A percentile compares a stretch with the other conserved stretches of the same genome.
Evolutionary conservation across 2,888 invertebrate species (phyloP).

Genomic region (Lasioglossum leucozonium): DNA sequence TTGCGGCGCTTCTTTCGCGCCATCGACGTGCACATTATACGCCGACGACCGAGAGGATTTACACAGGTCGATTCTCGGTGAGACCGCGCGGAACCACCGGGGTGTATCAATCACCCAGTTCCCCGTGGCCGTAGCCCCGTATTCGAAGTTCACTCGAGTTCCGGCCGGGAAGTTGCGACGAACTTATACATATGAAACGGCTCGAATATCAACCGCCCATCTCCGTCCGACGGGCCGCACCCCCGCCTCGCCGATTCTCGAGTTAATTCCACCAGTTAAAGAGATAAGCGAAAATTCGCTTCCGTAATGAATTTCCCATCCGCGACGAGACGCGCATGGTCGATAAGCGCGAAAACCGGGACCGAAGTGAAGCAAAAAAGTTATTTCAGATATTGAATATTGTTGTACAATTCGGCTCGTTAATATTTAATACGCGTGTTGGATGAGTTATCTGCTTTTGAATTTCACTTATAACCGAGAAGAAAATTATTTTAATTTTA

Average conservation of each 20-base stretch:
- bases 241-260: slow-evolving; percentile 3
- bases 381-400: too few relatives aligned
- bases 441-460: too few relatives aligned
- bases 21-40: slow-evolving; percentile 23
- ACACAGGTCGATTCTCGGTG: slow-evolving; percentile 31
- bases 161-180: slow-evolving; percentile 37
- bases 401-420: too few relatives aligned
- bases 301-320: slow-evolving; percentile 32
- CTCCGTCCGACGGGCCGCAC: background rate
- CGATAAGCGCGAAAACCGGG: too few relatives aligned
- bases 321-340: background rate
- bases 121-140: slow-evolving; percentile 12
- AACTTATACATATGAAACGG: slow-evolving; percentile 64
- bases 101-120: slow-evolving; percentile 65
- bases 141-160: slow-evolving; percentile 47
- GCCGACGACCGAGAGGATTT: slow-evolving; percentile 46
- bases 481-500: too few relatives aligned
- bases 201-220: slow-evolving; percentile 33
- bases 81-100: slow-evolving; percentile 51
- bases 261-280: slow-evolving; percentile 51
- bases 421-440: too few relatives aligned
- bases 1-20: slow-evolving; percentile 9
- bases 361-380: too few relatives aligned
- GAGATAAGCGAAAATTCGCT: slow-evolving; percentile 36
- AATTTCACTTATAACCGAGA: too few relatives aligned